Base-by-base conservation (phyloP, 2,797 vertebrate genomes). In the Protosalanx chinensis region DNA sequence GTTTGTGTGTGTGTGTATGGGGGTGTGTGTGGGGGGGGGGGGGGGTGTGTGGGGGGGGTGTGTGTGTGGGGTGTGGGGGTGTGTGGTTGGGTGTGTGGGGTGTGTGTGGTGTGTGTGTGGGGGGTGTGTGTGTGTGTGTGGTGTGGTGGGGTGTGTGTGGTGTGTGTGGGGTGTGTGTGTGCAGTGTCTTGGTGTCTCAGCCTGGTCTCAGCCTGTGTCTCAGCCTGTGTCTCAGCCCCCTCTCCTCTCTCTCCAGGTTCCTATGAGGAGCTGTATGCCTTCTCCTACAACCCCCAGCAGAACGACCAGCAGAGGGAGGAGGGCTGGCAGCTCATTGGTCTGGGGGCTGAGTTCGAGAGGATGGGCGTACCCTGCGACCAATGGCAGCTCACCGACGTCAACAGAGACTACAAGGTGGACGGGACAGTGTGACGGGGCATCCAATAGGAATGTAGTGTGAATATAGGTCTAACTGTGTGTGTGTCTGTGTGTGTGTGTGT, bases 211-310 rank as follows among this genome's bases (percentile, higher is more conserved):
- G 23, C 63, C 4, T 35, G 33, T 35, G 33, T 35, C 4, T 35
- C n/a, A n/a, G n/a, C n/a, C n/a, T n/a, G 23, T 27, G 23, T 27
- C 23, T 27, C 23, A 27, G 23, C 63, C 68, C 73, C n/a, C 58
- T 20, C 0, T 64, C 53, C 68, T 69, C 73, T 13, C 35, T 29
- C 23, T 29, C 15, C 81, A 97, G 95, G 89, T 58, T 91, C 89
- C 63, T 95, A 95, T 0, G 93, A 96, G 70, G 97, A 99, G 76
- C 93, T 99, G 3, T 98, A 98, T 61, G 98, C 97, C 0, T 98
- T 99, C 88, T 97, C 98, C 68, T 99, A 98, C 86, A 98, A 98
- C 88, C 97, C 97, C 67, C 97, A 98, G 86, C 96, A 97, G 92
- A 98, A 96, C 6, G 95, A 98, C 77, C 91, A 93, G 15, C 94